Conservation (phyloP, 2,113 vertebrate genomes). For the Drymodes brunneopygia region DNA sequence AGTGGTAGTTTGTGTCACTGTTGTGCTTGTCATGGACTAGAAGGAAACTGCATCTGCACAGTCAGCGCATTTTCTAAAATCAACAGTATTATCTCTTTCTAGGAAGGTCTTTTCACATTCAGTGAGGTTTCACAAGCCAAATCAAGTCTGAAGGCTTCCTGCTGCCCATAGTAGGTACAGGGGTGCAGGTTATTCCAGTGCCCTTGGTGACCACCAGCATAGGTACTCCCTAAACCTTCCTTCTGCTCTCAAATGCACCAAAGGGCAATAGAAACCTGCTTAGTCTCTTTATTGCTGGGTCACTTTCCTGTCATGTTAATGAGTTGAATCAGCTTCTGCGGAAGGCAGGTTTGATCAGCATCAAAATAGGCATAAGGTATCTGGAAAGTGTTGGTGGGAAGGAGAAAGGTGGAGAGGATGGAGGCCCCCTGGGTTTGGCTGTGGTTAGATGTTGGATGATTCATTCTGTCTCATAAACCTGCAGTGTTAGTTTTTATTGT, state of each 20-base stretch:
- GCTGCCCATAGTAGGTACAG: neutral
- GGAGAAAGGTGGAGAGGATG: neutral
- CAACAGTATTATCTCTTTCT: neutral
- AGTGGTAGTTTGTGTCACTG: slow-evolving; percentile 17
- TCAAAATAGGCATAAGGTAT: neutral
- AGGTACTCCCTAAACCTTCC: neutral
- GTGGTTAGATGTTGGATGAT: neutral
- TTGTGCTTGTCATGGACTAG: neutral
- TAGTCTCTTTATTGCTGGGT: neutral
- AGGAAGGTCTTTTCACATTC: neutral
- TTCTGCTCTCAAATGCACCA: neutral
- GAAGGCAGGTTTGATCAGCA: neutral
- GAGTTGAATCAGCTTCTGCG: neutral
- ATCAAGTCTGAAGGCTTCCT: neutral
- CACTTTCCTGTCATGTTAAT: neutral
- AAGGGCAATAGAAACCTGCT: neutral
- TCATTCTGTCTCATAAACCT: neutral
- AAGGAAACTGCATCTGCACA: neutral
- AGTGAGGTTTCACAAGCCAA: neutral
- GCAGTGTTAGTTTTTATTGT: neutral
- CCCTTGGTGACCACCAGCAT: neutral
- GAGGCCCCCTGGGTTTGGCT: neutral
- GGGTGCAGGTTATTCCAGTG: neutral
- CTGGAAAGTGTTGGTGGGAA: slow-evolving; percentile 5
- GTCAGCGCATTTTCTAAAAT: neutral